A percentile compares a stretch with the other conserved stretches of the same genome.
These are phyloP conservation scores for Ibidorhyncha struthersii DNA, from an alignment of 2,113 vertebrate genomes.

Conservation along the genomic window DNA sequence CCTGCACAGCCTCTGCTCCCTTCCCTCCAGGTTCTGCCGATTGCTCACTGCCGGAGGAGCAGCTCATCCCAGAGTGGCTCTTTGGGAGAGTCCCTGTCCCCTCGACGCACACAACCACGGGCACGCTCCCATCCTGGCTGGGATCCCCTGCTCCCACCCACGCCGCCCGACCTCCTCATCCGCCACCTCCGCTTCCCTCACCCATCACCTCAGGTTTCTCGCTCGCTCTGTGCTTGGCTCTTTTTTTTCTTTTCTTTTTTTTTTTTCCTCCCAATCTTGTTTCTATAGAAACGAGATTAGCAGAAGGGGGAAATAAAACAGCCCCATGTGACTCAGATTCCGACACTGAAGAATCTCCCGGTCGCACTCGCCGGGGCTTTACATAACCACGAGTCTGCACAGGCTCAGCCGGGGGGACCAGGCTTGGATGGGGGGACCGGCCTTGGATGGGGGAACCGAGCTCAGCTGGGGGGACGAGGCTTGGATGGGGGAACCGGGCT, in stretches of 20 bases:
- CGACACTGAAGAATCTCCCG: slow-evolving; percentile 69
- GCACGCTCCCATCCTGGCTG: not conserved
- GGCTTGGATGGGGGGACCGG: not conserved
- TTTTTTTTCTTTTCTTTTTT: not conserved
- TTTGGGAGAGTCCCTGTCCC: not conserved
- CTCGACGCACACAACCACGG: not conserved
- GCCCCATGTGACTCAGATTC: slow-evolving; percentile 75
- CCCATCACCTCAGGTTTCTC: slow-evolving; percentile 60
- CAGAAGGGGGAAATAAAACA: slow-evolving; percentile 71
- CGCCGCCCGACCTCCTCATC: not conserved
- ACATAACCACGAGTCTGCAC: slow-evolving; percentile 56
- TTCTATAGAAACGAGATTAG: slow-evolving; percentile 78
- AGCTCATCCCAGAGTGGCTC: not conserved
- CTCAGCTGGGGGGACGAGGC: not conserved
- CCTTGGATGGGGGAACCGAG: not conserved
- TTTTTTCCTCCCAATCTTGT: slow-evolving; percentile 65
- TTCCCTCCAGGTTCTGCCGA: not conserved
- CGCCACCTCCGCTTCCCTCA: slow-evolving; percentile 41
- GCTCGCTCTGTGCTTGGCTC: slow-evolving; percentile 1
- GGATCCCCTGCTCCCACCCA: not conserved
- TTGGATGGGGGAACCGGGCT: not conserved
- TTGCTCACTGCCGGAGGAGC: not conserved
- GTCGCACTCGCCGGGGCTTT: not conserved
- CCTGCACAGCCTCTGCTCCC: slow-evolving; percentile 34
- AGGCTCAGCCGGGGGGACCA: not conserved